These are phyloP conservation scores for Panzeria rudis DNA, from an alignment of 2,888 invertebrate genomes.

Conservation along the genomic window DNA sequence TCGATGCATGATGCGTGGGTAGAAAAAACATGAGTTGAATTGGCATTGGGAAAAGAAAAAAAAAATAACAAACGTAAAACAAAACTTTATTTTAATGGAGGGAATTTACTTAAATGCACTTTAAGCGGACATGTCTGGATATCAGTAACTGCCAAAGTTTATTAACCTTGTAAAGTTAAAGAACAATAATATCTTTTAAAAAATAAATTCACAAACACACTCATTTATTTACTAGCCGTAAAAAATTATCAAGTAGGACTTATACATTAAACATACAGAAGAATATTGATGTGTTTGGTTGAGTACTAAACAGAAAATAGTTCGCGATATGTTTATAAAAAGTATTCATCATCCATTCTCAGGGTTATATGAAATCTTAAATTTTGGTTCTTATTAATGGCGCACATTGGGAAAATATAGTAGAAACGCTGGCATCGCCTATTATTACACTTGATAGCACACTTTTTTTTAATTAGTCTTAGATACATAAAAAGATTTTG, in stretches of 20 bases:
- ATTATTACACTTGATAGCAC: too few relatives aligned
- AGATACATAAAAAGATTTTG: too few relatives aligned
- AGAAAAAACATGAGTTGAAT: slow-evolving; percentile 29
- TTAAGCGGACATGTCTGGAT: slow-evolving; percentile 44
- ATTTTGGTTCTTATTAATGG: too few relatives aligned
- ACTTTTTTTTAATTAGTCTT: too few relatives aligned
- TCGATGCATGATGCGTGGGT: slow-evolving; percentile 36
- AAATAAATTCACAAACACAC: neutral
- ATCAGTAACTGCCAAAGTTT: slow-evolving; percentile 59
- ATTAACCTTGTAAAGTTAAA: slow-evolving; percentile 64
- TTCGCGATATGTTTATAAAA: too few relatives aligned
- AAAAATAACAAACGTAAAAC: neutral
- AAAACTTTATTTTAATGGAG: slow-evolving; percentile 33
- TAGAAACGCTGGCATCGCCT: too few relatives aligned
- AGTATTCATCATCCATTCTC: too few relatives aligned
- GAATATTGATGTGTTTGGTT: slow-evolving; percentile 7
- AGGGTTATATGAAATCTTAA: too few relatives aligned
- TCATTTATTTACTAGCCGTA: slow-evolving; percentile 3
- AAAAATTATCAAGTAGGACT: slow-evolving; percentile 45
- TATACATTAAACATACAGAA: slow-evolving; percentile 1
- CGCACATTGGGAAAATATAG: too few relatives aligned
- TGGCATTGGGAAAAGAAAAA: slow-evolving; percentile 39
- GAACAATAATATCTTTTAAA: slow-evolving; percentile 24
- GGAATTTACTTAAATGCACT: slow-evolving; percentile 48
- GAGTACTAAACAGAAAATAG: neutral